Percentiles rank a stretch among this genome's conserved stretches.
phyloP scores from a whole-genome alignment of 2,888 invertebrate genomes.

The Malacosoma neustria region DNA sequence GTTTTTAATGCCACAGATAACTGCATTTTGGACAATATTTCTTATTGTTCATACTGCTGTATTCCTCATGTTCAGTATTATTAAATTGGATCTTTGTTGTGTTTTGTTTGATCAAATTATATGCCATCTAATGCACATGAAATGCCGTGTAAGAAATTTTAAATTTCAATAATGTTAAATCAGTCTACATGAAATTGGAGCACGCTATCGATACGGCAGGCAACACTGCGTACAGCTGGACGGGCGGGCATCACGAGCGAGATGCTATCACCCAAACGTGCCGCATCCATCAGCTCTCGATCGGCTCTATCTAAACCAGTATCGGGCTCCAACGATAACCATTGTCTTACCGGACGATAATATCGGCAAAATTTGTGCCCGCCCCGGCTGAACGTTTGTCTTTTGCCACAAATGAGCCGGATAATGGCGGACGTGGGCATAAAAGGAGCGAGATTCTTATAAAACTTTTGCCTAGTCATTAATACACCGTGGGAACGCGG shows the following conservation, averaged over 20 bases:
- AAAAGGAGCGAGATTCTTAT: constrained; percentile 53
- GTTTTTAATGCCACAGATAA: too few relatives aligned
- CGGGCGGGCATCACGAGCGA: constrained; percentile 49
- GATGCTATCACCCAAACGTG: constrained; percentile 66
- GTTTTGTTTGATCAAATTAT: too few relatives aligned
- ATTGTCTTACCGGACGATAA: constrained; percentile 61
- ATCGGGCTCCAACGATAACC: constrained; percentile 62
- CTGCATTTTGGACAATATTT: too few relatives aligned
- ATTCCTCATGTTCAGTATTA: too few relatives aligned
- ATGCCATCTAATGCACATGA: too few relatives aligned
- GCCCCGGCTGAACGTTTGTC: constrained; percentile 62
- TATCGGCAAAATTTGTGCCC: constrained; percentile 69
- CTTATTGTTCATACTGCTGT: too few relatives aligned
- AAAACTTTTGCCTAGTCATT: constrained; percentile 64
- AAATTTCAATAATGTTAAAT: too few relatives aligned
- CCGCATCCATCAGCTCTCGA: constrained; percentile 62
- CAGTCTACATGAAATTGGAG: constrained; percentile 39
- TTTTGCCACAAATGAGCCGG: constrained; percentile 69
- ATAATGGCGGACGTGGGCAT: constrained; percentile 50
- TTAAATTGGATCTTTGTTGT: too few relatives aligned
- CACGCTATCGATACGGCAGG: constrained; percentile 11
- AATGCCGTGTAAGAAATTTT: too few relatives aligned
- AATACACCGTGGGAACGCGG: constrained; percentile 53
- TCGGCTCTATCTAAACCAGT: constrained; percentile 46
- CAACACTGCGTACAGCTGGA: constrained; percentile 6